phyloP scores from a whole-genome alignment of 2,113 vertebrate genomes.

The Semnornis frantzii region DNA sequence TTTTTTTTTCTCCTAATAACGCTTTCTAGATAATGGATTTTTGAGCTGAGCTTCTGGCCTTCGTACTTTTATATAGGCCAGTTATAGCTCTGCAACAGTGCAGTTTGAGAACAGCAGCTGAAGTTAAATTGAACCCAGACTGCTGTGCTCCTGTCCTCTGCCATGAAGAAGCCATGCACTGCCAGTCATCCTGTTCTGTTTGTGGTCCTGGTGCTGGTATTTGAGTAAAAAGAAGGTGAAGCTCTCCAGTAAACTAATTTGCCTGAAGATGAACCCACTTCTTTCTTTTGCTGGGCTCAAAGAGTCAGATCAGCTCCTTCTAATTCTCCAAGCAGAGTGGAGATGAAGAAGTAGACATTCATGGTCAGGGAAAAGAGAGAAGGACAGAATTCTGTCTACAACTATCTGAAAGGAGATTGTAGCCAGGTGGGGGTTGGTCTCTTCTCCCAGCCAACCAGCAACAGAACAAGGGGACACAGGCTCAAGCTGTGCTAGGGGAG shows the following conservation, averaged over 20 bases:
- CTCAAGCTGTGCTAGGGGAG: too few relatives aligned
- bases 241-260: neutral
- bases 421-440: too few relatives aligned
- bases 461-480: too few relatives aligned
- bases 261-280: neutral
- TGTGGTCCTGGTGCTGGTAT: neutral
- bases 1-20: slow-evolving; percentile 13
- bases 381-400: neutral
- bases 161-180: neutral
- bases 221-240: neutral
- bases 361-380: neutral
- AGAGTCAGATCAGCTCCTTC: neutral
- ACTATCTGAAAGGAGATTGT: too few relatives aligned
- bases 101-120: neutral
- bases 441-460: too few relatives aligned
- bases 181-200: neutral
- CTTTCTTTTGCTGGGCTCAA: neutral
- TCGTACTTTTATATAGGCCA: neutral
- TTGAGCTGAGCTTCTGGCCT: neutral
- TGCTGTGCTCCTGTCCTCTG: neutral
- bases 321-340: neutral
- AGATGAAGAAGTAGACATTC: neutral
- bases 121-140: neutral
- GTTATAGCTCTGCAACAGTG: neutral
- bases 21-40: neutral